phyloP scores from a whole-genome alignment of 1,140 invertebrate genomes.

The Dendroctonus valens region DNA sequence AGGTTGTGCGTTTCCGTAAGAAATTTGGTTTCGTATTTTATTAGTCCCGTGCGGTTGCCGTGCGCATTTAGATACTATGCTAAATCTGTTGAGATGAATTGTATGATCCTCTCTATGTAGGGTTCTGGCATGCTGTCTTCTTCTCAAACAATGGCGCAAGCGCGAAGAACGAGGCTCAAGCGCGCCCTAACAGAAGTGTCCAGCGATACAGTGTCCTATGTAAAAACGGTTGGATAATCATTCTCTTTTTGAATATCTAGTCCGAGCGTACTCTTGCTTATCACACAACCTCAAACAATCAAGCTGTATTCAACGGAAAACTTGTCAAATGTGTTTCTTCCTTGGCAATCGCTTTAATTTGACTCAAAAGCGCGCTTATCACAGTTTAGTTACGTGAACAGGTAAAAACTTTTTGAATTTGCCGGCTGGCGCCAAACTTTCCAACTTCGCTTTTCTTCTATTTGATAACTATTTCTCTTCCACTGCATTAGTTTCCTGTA shows the following conservation, averaged over 20 bases:
- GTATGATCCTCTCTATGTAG: slow-evolving; percentile 36
- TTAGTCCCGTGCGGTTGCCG: slow-evolving; percentile 15
- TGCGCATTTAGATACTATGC: slow-evolving; percentile 14
- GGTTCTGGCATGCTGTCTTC: slow-evolving; percentile 69
- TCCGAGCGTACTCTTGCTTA: slow-evolving; percentile 35
- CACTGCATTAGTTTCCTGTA: no score
- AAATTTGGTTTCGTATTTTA: slow-evolving; percentile 22
- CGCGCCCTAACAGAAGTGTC: slow-evolving; percentile 85
- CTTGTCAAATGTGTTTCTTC: not conserved
- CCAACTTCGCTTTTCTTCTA: no score
- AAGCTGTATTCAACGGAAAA: not conserved
- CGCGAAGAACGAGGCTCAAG: slow-evolving; percentile 74
- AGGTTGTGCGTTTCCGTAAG: not conserved
- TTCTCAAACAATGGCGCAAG: slow-evolving; percentile 80
- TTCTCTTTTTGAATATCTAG: slow-evolving; percentile 38
- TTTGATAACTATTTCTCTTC: no score
- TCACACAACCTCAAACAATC: slow-evolving; percentile 41
- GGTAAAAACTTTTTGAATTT: no score
- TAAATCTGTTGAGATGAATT: slow-evolving; percentile 29
- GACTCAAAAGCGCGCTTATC: no score
- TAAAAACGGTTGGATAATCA: slow-evolving; percentile 72
- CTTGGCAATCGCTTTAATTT: no score
- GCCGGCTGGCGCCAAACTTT: no score
- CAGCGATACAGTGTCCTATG: slow-evolving; percentile 81
- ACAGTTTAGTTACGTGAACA: no score